phyloP scores from a whole-genome alignment of 1,140 invertebrate species.

The Latrodectus geometricus region DNA sequence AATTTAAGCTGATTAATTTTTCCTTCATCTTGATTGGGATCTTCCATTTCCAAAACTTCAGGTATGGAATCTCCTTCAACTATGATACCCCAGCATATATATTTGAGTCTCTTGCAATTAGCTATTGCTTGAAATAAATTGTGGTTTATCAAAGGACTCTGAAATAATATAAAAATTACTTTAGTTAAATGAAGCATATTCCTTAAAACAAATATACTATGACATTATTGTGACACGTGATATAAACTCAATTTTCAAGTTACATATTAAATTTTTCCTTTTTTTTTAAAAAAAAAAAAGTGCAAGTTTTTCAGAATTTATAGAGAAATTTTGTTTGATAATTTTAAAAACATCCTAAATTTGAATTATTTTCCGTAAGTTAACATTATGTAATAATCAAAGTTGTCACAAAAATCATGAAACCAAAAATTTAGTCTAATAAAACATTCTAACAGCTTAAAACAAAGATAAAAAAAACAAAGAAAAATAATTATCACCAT shows the following conservation, averaged over 20 bases:
- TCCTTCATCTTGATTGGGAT: background rate
- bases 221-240: background rate
- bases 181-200: background rate
- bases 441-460: no score
- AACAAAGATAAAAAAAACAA: no score
- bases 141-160: constrained; percentile 19
- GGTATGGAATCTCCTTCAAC: constrained; percentile 11
- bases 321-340: background rate
- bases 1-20: constrained; percentile 23
- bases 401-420: no score
- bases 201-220: background rate
- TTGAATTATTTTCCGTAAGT: background rate
- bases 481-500: no score
- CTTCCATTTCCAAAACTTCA: constrained; percentile 14
- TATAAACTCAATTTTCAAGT: background rate
- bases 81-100: constrained; percentile 45
- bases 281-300: background rate
- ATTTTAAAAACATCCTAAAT: background rate
- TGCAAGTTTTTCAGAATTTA: background rate
- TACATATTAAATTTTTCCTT: no score
- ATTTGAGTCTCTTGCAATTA: constrained; percentile 18
- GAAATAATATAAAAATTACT: background rate
- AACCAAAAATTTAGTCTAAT: no score
- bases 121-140: constrained; percentile 6
- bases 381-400: no score